Conservation (phyloP, 2,797 vertebrate species). For the Eulemur coronatus region DNA sequence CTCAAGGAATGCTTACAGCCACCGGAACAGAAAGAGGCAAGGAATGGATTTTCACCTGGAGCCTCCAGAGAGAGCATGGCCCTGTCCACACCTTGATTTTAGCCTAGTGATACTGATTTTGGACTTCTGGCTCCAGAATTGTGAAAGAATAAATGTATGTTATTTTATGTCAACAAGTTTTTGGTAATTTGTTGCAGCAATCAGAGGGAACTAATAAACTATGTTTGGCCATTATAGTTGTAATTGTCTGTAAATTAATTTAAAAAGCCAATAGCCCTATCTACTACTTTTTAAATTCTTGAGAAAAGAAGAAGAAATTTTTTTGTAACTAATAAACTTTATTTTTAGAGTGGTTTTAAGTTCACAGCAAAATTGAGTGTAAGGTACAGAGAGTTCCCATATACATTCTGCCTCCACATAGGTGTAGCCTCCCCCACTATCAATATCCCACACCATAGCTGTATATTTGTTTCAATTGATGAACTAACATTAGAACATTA, state of each 20-base stretch:
- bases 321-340: not conserved
- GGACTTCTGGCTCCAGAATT: not conserved
- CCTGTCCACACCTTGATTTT: not conserved
- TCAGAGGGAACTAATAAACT: not conserved
- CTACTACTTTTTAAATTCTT: not conserved
- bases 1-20: not conserved
- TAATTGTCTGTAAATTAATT: not conserved
- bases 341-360: not conserved
- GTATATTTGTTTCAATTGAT: not conserved
- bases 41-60: no score
- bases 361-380: not conserved
- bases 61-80: not conserved
- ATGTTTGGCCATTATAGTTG: not conserved
- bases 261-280: not conserved
- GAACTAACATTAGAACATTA: not conserved
- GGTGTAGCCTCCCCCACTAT: not conserved
- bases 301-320: not conserved
- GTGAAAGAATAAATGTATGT: not conserved
- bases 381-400: not conserved
- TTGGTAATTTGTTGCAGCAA: not conserved
- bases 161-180: not conserved
- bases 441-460: not conserved
- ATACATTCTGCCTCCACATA: accelerated
- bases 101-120: not conserved
- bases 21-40: not conserved